These are phyloP conservation scores for Ornithorhynchus anatinus DNA, from an alignment of 2,113 vertebrate genomes.

Conservation along the genomic window DNA sequence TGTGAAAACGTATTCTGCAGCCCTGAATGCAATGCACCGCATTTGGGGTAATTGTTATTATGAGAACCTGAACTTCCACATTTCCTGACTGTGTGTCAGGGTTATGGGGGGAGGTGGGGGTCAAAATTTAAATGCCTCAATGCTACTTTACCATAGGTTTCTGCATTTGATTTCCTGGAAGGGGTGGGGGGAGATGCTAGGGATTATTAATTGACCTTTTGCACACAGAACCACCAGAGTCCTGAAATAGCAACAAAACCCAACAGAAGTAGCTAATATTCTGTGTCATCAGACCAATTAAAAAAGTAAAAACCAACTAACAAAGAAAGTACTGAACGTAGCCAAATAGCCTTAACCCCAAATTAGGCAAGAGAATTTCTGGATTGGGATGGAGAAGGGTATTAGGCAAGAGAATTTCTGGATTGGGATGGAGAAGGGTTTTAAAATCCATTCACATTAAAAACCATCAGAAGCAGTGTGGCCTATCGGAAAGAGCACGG, in stretches of 20 bases:
- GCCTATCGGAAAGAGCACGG: too few relatives aligned
- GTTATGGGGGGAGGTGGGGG: conserved; percentile 23
- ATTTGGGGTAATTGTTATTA: not conserved
- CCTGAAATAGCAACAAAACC: not conserved
- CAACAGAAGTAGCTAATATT: not conserved
- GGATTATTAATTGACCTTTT: conserved; percentile 16
- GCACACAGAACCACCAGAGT: not conserved
- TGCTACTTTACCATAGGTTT: conserved; percentile 25
- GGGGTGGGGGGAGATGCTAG: conserved; percentile 8
- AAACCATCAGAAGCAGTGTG: too few relatives aligned
- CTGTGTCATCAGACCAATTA: not conserved
- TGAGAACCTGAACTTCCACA: conserved; percentile 41
- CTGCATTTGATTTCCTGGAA: conserved; percentile 41
- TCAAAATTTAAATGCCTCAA: conserved; percentile 9
- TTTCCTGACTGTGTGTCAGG: conserved; percentile 29
- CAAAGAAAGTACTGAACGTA: too few relatives aligned
- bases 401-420: too few relatives aligned
- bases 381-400: too few relatives aligned
- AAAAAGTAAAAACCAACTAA: conserved; percentile 24
- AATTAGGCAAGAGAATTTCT: too few relatives aligned
- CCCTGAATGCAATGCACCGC: not conserved
- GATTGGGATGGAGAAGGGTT: too few relatives aligned
- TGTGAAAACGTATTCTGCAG: too few relatives aligned
- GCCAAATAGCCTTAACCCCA: too few relatives aligned
- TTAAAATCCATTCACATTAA: too few relatives aligned